These are phyloP conservation scores for Tamandua tetradactyla DNA, from an alignment of 2,797 vertebrate species.

Conservation along the genomic window DNA sequence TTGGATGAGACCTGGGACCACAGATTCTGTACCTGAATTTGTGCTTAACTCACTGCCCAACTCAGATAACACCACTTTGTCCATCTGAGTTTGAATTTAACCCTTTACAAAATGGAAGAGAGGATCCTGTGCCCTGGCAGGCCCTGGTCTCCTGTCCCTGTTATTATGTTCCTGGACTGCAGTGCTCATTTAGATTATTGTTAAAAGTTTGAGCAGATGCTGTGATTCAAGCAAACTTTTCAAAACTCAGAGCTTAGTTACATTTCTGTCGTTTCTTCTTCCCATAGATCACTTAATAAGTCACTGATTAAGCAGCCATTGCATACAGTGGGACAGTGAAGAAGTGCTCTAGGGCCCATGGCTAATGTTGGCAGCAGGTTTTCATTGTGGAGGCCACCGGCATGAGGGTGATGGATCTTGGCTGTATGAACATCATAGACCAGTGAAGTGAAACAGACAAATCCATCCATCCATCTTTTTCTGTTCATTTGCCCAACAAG, in stretches of 20 bases:
- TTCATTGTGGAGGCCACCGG: not conserved
- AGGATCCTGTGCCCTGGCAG: not conserved
- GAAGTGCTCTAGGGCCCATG: not conserved
- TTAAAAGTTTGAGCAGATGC: not conserved
- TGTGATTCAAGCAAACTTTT: not conserved
- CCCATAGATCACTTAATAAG: no score
- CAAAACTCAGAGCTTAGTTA: no score
- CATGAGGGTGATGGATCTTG: not conserved
- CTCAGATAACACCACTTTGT: not conserved
- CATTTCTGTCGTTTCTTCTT: not conserved
- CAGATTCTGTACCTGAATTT: not conserved
- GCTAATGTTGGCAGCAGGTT: not conserved
- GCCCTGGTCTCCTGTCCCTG: not conserved
- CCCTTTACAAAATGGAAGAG: no score
- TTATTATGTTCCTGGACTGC: no score
- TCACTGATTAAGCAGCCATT: not conserved
- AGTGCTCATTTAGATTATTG: not conserved
- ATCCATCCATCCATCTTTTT: not conserved
- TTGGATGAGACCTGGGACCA: not conserved
- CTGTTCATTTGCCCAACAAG: not conserved
- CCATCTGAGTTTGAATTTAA: not conserved
- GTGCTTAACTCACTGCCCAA: not conserved
- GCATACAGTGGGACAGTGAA: no score
- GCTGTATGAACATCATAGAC: not conserved
- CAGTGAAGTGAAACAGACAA: not conserved